A percentile compares a stretch with the other conserved stretches of the same genome.
Conservation (phyloP, 2,888 invertebrate species). For the Caprella mutica region DNA sequence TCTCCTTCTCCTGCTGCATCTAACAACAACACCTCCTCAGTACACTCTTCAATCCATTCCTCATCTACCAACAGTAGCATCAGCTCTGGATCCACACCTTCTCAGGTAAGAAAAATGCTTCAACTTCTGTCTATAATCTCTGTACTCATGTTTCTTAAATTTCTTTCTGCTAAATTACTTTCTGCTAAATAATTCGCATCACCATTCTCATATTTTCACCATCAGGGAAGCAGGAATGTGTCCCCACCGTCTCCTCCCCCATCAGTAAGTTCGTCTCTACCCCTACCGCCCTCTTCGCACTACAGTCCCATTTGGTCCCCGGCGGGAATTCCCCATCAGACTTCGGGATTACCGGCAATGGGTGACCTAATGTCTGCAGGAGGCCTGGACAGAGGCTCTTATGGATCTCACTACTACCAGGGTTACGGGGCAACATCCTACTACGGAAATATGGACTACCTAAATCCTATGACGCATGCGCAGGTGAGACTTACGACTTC, state of each 20-base stretch:
- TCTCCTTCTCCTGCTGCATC: conserved; percentile 10
- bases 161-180: too few relatives aligned
- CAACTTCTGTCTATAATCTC: too few relatives aligned
- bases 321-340: conserved; percentile 40
- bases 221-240: conserved; percentile 11
- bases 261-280: conserved; percentile 19
- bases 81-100: too few relatives aligned
- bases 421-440: conserved; percentile 54
- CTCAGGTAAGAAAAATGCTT: too few relatives aligned
- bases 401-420: conserved; percentile 41
- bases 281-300: conserved; percentile 15
- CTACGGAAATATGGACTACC: conserved; percentile 64
- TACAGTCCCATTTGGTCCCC: conserved; percentile 34
- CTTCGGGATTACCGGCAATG: conserved; percentile 45
- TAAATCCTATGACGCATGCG: conserved; percentile 52
- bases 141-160: too few relatives aligned
- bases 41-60: too few relatives aligned
- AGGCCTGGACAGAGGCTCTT: conserved; percentile 29
- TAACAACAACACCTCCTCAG: too few relatives aligned
- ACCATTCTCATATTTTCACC: too few relatives aligned
- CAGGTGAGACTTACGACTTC: too few relatives aligned
- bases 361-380: conserved; percentile 37
- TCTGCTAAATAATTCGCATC: too few relatives aligned
- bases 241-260: conserved; percentile 25
- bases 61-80: too few relatives aligned